phyloP scores from a whole-genome alignment of 2,113 vertebrate genomes.

The Scortum barcoo region DNA sequence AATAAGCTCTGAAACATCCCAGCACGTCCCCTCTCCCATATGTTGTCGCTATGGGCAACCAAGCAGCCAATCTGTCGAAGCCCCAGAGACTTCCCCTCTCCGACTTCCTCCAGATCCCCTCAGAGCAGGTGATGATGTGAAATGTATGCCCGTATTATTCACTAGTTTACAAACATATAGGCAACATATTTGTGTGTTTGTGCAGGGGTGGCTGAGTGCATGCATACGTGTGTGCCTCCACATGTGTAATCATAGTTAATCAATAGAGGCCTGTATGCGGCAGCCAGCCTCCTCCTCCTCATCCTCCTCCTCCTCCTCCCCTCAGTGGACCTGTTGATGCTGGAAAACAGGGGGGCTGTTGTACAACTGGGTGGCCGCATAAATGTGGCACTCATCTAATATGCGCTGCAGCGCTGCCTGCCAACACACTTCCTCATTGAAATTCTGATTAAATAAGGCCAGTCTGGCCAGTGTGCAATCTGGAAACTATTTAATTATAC shows the following conservation, averaged over 20 bases:
- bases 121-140: conserved; percentile 6
- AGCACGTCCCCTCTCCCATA: conserved; percentile 52
- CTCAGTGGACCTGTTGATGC: conserved; percentile 80
- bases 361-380: conserved; percentile 74
- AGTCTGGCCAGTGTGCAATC: conserved; percentile 46
- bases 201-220: conserved; percentile 9
- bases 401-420: conserved; percentile 67
- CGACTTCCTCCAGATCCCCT: conserved; percentile 49
- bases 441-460: conserved; percentile 74
- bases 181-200: conserved; percentile 27
- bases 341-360: conserved; percentile 79
- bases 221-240: conserved; percentile 37
- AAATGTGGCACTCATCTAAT: conserved; percentile 79
- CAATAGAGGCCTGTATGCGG: conserved; percentile 78
- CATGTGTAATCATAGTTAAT: conserved; percentile 71
- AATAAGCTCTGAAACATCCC: conserved; percentile 22
- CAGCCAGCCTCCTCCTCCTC: conserved; percentile 42
- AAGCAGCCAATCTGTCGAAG: conserved; percentile 60
- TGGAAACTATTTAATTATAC: conserved; percentile 65
- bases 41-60: conserved; percentile 72
- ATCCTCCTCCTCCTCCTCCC: conserved; percentile 52
- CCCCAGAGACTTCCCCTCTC: conserved; percentile 53
- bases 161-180: conserved; percentile 19
- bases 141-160: neutral
- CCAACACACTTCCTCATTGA: conserved; percentile 77